These are phyloP conservation scores for Panurus biarmicus DNA, from an alignment of 2,113 vertebrate species.

Conservation along the genomic window DNA sequence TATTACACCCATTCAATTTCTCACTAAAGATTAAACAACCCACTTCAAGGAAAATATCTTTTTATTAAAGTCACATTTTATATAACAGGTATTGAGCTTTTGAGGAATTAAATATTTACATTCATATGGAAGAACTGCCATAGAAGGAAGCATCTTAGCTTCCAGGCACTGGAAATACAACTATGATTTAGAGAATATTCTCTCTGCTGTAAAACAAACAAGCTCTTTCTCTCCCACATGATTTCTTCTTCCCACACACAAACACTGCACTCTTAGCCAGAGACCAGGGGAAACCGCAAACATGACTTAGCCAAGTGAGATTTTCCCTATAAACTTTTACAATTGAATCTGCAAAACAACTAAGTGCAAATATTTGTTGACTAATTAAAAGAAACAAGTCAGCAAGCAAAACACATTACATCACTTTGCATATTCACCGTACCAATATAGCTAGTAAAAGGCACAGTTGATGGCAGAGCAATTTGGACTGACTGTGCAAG, in stretches of 20 bases:
- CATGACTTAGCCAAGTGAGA: not conserved
- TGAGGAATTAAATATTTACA: constrained; percentile 3
- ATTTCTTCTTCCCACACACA: not conserved
- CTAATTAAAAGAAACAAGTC: not conserved
- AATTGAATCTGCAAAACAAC: not conserved
- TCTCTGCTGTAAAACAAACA: not conserved
- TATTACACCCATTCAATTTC: not conserved
- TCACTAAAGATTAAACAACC: not conserved
- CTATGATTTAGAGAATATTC: not conserved
- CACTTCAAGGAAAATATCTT: not conserved
- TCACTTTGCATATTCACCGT: not conserved
- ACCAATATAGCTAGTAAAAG: not conserved
- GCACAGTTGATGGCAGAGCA: not conserved
- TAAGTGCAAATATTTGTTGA: not conserved
- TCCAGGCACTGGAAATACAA: not conserved
- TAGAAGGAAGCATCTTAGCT: not conserved
- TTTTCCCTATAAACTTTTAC: not conserved
- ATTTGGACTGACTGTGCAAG: not conserved
- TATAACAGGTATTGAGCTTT: not conserved
- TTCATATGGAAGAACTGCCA: not conserved
- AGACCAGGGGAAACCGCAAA: not conserved
- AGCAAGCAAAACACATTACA: not conserved
- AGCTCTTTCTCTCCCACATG: not conserved
- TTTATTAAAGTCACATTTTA: constrained; percentile 22
- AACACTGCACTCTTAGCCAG: not conserved